Evolutionary conservation across 92 coral and sea anemone genomes (phyloP), one percentile per base, ranked within the genome.

Genomic region (Epizoanthus fatuus): DNA sequence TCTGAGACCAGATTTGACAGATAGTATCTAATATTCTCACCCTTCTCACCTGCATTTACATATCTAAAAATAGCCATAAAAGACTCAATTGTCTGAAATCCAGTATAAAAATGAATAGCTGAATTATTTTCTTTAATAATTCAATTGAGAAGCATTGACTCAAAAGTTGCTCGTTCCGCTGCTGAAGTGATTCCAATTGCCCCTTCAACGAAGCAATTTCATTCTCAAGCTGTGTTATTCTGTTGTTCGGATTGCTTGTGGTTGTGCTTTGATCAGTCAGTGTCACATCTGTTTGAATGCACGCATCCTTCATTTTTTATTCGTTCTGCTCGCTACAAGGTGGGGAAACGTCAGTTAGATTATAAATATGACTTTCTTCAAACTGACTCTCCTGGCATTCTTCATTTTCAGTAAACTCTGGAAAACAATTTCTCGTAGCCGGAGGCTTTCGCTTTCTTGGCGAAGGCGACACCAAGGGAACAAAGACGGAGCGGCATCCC

Each of bases 381-480:
- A 42, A 4, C 5, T 42, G 4, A 5, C 47, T 7, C 5, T 3
- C 44, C 7, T 42, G 7, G 4, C 7, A 7, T 42, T 2, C 7
- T 42, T 42, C 47, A 5, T 7, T 42, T 4, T 42, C 47, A 4
- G 5, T 42, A 5, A 42, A 5, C 47, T 4, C 7, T 42, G 47
- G 7, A 42, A 42, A 5, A 5, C 47, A 42, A 42, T 42, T 42
- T 7, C 47, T 42, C 0, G 4, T 5, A 42, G 5, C 7, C 7
- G 47, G 47, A 42, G 47, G 47, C 7, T 42, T 2, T 40, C 44
- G 44, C 55, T 78, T 62, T 11, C 42, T 38, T 13, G 72, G 86
- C n/a, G 55, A 69, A 37, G 69, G 37, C 25, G 63, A 51, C 67
- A 75, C 79, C 89, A 85, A 12, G 9, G 7, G 55, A 85, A 85